Evolutionary conservation across 2,113 vertebrate species (phyloP), one percentile per base, ranked within the genome.

Genomic region (Tinamus guttatus): DNA sequence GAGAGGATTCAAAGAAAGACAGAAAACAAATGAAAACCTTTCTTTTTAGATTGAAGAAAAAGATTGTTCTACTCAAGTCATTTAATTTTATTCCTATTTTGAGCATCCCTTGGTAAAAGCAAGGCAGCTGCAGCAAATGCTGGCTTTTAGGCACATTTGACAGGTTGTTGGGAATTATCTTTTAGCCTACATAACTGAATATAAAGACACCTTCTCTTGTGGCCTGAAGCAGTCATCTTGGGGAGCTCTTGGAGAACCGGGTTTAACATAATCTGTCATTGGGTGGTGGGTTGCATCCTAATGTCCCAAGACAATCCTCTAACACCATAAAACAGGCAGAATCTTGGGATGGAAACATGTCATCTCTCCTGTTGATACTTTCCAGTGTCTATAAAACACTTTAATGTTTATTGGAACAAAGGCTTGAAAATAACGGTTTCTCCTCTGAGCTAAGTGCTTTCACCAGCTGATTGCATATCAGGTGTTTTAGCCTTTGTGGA

Each of bases 381-480:
- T 93, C 76, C 92, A 94, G 64, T 49, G 65, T 94, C 87, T 85
- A 63, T 91, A 90, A 85, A 93, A 21, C 68, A 59, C 45, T 95
- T 94, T 93, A 77, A 81, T 90, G 90, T 81, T 96, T 90, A 59
- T 93, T 96, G 96, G 92, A 96, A 95, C 22, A 2, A 85, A 85
- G 60, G 87, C 71, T 91, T 82, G 82, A 96, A 93, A 92, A 94
- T 96, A 96, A 95, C 82, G 90, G 71, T 74, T 91, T 94, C 85
- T 95, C 68, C 63, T 93, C 85, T 4, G 20, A 94, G 94, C 63
- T 0, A 1, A 91, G 76, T 88, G 82, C 88, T 88, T 85, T 96
- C 95, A 94, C 85, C 92, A 96, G 90, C 91, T 94, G 96, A 96
- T 43, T 85, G 74, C 68, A 86, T 85, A 90, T 86, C 91, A 62